phyloP scores from a whole-genome alignment of 2,888 invertebrate species.

The Drosophila tanythrix region DNA sequence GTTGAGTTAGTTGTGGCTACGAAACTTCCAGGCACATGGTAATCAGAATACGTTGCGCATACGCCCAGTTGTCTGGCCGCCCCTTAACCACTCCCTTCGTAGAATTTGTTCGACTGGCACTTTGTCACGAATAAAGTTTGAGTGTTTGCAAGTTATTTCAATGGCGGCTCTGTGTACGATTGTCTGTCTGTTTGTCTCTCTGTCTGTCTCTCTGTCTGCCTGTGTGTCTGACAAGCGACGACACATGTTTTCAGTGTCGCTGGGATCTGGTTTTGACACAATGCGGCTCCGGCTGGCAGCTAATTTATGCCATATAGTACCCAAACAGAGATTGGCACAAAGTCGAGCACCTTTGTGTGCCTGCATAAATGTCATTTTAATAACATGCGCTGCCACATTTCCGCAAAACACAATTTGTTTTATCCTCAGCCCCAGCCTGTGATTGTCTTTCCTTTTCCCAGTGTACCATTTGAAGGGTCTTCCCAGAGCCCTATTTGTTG shows the following conservation, averaged over 20 bases:
- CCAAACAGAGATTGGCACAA: constrained; percentile 24
- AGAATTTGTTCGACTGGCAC: constrained; percentile 39
- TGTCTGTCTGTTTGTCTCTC: constrained; percentile 21
- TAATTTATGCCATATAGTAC: constrained; percentile 66
- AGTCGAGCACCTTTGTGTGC: constrained; percentile 49
- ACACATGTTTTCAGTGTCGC: constrained; percentile 62
- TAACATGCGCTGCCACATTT: constrained; percentile 48
- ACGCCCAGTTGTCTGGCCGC: constrained; percentile 49
- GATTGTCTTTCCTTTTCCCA: neutral
- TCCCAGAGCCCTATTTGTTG: constrained; percentile 4
- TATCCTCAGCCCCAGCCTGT: neutral
- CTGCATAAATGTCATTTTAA: constrained; percentile 71
- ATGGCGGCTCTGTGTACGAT: constrained; percentile 20
- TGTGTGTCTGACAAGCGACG: constrained; percentile 54
- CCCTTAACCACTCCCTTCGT: neutral
- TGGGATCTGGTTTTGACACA: constrained; percentile 58
- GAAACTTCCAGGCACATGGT: constrained; percentile 56
- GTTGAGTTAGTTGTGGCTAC: constrained; percentile 62
- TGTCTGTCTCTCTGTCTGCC: constrained; percentile 1
- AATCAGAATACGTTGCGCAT: constrained; percentile 58
- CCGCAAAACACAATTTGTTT: constrained; percentile 22
- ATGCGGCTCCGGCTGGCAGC: constrained; percentile 49
- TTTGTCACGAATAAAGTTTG: constrained; percentile 61
- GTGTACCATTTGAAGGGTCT: neutral
- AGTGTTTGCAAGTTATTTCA: constrained; percentile 71